Percentiles rank a stretch among this genome's conserved stretches.
Evolutionary conservation across 2,888 invertebrate species (phyloP).

Genomic region (Tenthredo mesomela): DNA sequence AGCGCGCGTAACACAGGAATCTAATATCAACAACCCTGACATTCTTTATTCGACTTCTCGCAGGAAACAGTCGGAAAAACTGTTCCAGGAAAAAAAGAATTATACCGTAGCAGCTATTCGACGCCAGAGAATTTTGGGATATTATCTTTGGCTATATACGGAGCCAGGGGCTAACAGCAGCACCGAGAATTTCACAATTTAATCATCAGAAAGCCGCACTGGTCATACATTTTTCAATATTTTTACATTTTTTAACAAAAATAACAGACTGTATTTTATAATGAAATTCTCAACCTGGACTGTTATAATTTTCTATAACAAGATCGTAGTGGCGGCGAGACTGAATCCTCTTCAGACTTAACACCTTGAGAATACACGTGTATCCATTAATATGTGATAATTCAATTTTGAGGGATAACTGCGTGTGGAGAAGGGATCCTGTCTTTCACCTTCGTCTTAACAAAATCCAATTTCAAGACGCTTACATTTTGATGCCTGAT

Average conservation of each 20-base stretch:
- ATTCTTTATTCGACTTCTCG: neutral
- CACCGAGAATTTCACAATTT: neutral
- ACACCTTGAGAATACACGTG: neutral
- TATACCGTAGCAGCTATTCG: neutral
- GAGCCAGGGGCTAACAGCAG: neutral
- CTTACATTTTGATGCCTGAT: constrained; percentile 7
- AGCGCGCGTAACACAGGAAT: neutral
- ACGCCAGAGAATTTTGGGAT: neutral
- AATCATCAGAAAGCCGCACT: no score
- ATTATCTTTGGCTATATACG: neutral
- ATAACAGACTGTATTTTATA: neutral
- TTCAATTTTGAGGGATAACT: neutral
- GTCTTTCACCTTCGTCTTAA: constrained; percentile 18
- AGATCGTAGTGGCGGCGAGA: neutral
- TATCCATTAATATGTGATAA: neutral
- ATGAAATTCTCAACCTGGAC: neutral
- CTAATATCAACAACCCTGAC: neutral
- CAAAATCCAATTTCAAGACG: constrained; percentile 16
- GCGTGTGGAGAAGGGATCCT: neutral
- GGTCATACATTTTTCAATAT: no score
- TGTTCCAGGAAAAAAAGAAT: neutral
- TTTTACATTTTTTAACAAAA: neutral
- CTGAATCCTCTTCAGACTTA: neutral
- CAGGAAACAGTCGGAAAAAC: neutral
- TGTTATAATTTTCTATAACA: neutral